Evolutionary conservation across 2,797 vertebrate species (phyloP), one percentile per base, ranked within the genome.

Genomic region (Pangasius djambal): DNA sequence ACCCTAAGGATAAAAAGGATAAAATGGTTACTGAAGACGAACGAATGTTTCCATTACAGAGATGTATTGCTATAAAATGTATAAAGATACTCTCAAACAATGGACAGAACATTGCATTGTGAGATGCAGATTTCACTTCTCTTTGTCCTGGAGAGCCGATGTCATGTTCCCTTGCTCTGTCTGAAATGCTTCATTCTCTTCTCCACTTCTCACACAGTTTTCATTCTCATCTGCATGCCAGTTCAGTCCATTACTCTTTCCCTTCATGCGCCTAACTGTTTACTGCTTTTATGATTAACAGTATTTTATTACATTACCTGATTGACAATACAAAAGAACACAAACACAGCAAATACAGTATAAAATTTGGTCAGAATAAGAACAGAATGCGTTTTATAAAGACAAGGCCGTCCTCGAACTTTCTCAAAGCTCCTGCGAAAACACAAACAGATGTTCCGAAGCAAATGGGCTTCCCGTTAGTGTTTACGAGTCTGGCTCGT

Each of bases 371-470:
- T 85, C 13, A 18, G 28, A 61, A 83, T 44, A 83, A 25, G 5
- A 48, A 44, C 22, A 61, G 55, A 82, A 63, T n/a, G 7, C 5
- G 15, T 48, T 65, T 83, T 65, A 28, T 28, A 25, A 79, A 83
- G 9, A 16, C 59, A 65, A 65, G 37, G 34, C 37, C 4, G 7
- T 87, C 59, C 63, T 84, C 70, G 48, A 88, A 57, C 65, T 50
- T 88, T 86, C 89, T 72, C 86, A 65, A 59, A 88, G 82, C 65
- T 34, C 82, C n/a, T 7, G 25, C 82, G 89, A 91, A 92, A 92
- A 88, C 69, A 89, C 89, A 91, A 92, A 89, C 92, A 93, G 90
- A 93, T 93, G 92, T 92, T 75, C 69, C 59, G 20, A 55, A 86
- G 72, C 75, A 85, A 91, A 89, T 57, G 85, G 88, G 86, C 88